phyloP scores from a whole-genome alignment of 2,113 vertebrate genomes.

The Puntigrus tetrazona region DNA sequence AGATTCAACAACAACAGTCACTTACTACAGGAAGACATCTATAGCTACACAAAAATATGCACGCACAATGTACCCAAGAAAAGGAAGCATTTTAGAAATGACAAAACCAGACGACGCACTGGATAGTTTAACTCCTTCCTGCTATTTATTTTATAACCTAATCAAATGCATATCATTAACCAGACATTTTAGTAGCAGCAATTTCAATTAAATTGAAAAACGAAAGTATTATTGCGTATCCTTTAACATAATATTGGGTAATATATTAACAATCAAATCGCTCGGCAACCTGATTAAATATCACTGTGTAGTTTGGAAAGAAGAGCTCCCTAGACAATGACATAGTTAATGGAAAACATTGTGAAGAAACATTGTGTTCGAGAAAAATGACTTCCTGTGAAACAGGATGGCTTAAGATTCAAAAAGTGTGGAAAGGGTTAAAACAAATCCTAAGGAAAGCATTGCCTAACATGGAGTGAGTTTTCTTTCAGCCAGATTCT shows the following conservation, averaged over 20 bases:
- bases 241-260: constrained; percentile 53
- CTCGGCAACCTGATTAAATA: constrained; percentile 26
- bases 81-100: constrained; percentile 53
- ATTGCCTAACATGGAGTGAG: constrained; percentile 62
- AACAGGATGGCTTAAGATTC: neutral
- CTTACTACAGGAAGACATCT: neutral
- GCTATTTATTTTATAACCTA: neutral
- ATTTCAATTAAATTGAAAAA: neutral
- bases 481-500: constrained; percentile 51
- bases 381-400: neutral
- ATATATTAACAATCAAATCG: constrained; percentile 50
- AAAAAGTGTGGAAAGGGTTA: constrained; percentile 9
- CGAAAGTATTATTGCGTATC: constrained; percentile 13
- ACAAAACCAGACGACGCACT: constrained; percentile 25
- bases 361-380: too few relatives aligned
- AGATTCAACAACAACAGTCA: constrained; percentile 37
- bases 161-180: neutral
- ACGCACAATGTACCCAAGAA: constrained; percentile 1
- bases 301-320: constrained; percentile 44
- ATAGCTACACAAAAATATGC: constrained; percentile 33
- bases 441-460: constrained; percentile 42
- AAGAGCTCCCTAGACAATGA: constrained; percentile 28
- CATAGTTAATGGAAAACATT: constrained; percentile 4
- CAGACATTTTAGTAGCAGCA: neutral
- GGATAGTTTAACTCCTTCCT: constrained; percentile 44